phyloP scores from a whole-genome alignment of 37 sponge, comb jelly and placozoan genomes.

The Aplysina aerophoba region DNA sequence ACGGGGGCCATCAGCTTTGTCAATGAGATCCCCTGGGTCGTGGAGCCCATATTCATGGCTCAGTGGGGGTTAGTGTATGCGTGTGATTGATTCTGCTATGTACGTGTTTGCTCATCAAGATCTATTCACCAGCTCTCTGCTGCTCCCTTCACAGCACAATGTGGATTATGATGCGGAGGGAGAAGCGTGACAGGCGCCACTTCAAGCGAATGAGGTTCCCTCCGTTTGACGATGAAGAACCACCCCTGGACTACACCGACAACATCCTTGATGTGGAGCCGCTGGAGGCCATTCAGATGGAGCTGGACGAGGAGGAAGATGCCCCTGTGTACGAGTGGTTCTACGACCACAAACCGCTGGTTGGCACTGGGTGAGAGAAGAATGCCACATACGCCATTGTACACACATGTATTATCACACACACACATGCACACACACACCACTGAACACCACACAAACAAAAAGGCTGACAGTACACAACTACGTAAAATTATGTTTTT shows the following conservation, averaged over 20 bases:
- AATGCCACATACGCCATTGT: too few relatives aligned
- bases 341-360: constrained; percentile 94
- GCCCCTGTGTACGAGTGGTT: constrained; percentile 92
- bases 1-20: constrained; percentile 99
- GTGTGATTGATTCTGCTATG: constrained; percentile 18
- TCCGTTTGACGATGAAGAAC: constrained; percentile 99
- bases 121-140: too few relatives aligned
- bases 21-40: constrained; percentile 99
- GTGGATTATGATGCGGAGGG: constrained; percentile 99
- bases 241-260: constrained; percentile 98
- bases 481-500: too few relatives aligned
- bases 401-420: too few relatives aligned
- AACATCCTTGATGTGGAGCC: constrained; percentile 99
- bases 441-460: too few relatives aligned
- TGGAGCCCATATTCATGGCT: constrained; percentile 96
- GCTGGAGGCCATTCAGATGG: constrained; percentile 98
- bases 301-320: constrained; percentile 97
- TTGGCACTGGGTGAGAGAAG: constrained; percentile 50
- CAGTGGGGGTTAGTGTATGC: constrained; percentile 95
- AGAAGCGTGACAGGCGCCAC: constrained; percentile 98
- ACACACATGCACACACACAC: too few relatives aligned
- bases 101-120: not conserved
- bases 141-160: constrained; percentile 78
- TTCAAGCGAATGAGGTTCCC: constrained; percentile 99
- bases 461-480: too few relatives aligned